Conservation (phyloP, 2,113 vertebrate genomes). For the Formicarius rufipectus region DNA sequence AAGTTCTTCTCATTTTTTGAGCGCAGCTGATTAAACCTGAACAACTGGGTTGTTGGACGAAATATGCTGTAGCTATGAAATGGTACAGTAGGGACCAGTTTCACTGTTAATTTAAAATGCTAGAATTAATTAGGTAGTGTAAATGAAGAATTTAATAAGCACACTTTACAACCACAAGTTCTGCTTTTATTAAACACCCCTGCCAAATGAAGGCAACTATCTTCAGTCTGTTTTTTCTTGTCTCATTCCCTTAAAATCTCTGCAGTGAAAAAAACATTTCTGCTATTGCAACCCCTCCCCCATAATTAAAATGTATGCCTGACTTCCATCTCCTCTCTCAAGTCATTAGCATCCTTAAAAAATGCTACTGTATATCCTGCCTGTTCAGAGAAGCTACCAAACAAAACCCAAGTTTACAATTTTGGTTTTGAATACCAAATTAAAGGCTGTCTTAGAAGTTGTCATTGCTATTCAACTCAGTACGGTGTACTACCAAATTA, state of each 20-base stretch:
- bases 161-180: slow-evolving; percentile 82
- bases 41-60: slow-evolving; percentile 78
- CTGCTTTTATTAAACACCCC: slow-evolving; percentile 81
- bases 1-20: slow-evolving; percentile 66
- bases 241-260: slow-evolving; percentile 63
- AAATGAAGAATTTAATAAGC: slow-evolving; percentile 88
- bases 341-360: slow-evolving; percentile 71
- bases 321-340: slow-evolving; percentile 66
- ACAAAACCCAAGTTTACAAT: slow-evolving; percentile 77
- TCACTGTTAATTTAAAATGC: slow-evolving; percentile 87
- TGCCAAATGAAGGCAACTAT: slow-evolving; percentile 75
- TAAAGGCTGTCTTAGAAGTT: slow-evolving; percentile 81
- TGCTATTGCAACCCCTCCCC: background rate
- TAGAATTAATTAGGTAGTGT: slow-evolving; percentile 86
- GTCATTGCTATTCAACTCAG: slow-evolving; percentile 75
- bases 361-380: slow-evolving; percentile 75
- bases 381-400: slow-evolving; percentile 73
- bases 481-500: slow-evolving; percentile 76
- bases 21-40: slow-evolving; percentile 80
- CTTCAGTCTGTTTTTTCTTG: slow-evolving; percentile 61
- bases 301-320: slow-evolving; percentile 67
- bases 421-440: slow-evolving; percentile 83
- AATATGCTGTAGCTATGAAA: slow-evolving; percentile 78
- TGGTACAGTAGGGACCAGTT: slow-evolving; percentile 84
- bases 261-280: slow-evolving; percentile 18